Percentiles rank a stretch among this genome's conserved stretches.
Evolutionary conservation across 2,888 invertebrate genomes (phyloP).

Genomic region (Orthonevra nobilis): DNA sequence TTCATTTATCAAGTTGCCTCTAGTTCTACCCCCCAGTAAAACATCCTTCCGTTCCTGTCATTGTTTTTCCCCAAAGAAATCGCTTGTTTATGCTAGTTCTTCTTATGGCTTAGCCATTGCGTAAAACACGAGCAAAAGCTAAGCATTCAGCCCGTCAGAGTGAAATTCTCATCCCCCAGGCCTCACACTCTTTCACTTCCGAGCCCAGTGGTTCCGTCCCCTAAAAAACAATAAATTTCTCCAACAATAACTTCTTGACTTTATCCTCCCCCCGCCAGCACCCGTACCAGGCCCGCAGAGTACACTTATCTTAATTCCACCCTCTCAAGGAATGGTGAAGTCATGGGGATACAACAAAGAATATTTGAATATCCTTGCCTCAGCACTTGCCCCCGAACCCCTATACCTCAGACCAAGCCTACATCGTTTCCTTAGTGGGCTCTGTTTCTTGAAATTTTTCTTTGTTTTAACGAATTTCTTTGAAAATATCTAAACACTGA

Average conservation of each 20-base stretch:
- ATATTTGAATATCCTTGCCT: constrained; percentile 12
- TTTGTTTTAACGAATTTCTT: constrained; percentile 27
- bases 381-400: not conserved
- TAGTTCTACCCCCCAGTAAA: not conserved
- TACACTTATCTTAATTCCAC: constrained; percentile 43
- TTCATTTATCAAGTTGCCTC: constrained; percentile 41
- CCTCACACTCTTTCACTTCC: not conserved
- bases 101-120: constrained; percentile 19
- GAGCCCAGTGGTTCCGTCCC: not conserved
- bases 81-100: constrained; percentile 35
- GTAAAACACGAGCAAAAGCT: constrained; percentile 9
- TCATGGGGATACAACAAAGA: constrained; percentile 9
- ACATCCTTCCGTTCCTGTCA: not conserved
- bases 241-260: constrained; percentile 58
- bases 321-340: constrained; percentile 14
- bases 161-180: no score
- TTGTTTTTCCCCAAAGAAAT: constrained; percentile 46
- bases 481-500: constrained; percentile 41
- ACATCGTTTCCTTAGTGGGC: no score
- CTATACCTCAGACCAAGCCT: no score
- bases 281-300: not conserved
- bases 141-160: not conserved
- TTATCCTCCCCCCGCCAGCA: constrained; percentile 2
- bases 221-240: constrained; percentile 38
- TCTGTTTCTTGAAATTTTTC: not conserved